Evolutionary conservation across 2,113 vertebrate genomes (phyloP).

Genomic region (Hippopotamus amphibius): DNA sequence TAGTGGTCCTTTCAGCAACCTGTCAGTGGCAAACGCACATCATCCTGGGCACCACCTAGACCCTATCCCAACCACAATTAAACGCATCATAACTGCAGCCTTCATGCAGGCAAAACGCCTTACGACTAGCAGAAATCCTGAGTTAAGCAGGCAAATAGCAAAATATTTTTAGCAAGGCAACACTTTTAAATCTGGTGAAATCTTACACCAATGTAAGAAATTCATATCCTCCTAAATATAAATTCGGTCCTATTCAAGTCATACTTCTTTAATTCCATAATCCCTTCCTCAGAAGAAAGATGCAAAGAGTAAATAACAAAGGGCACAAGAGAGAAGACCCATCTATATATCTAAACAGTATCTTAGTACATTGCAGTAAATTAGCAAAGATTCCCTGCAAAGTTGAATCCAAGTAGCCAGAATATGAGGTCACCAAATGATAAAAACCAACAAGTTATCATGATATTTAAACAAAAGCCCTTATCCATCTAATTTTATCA

Average conservation of each 20-base stretch:
- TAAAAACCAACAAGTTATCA: not conserved
- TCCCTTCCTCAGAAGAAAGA: not conserved
- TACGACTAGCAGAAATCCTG: not conserved
- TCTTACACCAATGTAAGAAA: not conserved
- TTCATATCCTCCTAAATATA: not conserved
- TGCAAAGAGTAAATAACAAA: slow-evolving; percentile 18
- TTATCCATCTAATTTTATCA: not conserved
- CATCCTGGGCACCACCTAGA: not conserved
- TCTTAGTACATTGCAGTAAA: not conserved
- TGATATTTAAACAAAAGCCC: not conserved
- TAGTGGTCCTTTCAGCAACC: not conserved
- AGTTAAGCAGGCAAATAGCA: not conserved
- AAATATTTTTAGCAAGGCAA: slow-evolving; percentile 4
- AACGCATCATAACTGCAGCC: not conserved
- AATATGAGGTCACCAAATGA: not conserved
- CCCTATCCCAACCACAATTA: not conserved
- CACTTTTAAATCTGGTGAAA: not conserved
- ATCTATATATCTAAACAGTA: not conserved
- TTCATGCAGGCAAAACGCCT: not conserved
- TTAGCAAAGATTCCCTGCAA: not conserved
- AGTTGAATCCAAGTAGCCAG: not conserved
- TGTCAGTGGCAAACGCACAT: not conserved
- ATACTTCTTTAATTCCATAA: not conserved
- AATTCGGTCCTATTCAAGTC: not conserved
- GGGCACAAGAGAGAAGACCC: not conserved